These are phyloP conservation scores for Pangasius mekongensis DNA, from an alignment of 2,797 vertebrate species.

Conservation along the genomic window DNA sequence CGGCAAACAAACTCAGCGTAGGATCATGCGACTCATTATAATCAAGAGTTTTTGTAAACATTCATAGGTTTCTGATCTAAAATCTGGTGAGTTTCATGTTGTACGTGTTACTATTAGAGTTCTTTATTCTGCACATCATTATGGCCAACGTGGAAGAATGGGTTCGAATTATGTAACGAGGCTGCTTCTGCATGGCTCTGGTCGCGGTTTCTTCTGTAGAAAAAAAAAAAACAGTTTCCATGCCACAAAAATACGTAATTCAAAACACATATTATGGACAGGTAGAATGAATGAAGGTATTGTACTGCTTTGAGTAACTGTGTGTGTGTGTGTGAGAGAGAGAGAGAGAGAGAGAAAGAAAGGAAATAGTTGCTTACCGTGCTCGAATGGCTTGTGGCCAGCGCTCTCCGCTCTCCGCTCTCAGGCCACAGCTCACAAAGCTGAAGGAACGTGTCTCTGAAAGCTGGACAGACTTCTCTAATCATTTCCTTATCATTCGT, in stretches of 20 bases:
- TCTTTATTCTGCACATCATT: conserved; percentile 34
- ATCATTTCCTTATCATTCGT: not conserved
- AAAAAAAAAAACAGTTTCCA: conserved; percentile 45
- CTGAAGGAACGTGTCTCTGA: not conserved
- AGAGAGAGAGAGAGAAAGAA: not conserved
- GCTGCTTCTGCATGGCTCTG: not conserved
- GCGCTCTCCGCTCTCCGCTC: not conserved
- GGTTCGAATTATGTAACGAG: conserved; percentile 46
- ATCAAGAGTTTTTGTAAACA: not conserved
- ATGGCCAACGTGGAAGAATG: not conserved
- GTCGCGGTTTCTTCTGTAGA: conserved; percentile 20
- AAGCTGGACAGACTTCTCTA: not conserved
- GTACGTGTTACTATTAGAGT: not conserved
- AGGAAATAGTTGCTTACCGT: conserved; percentile 28
- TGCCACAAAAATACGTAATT: conserved; percentile 50
- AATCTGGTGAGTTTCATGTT: not conserved
- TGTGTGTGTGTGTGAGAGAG: conserved; percentile 26
- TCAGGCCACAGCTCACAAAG: not conserved
- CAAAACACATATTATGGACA: conserved; percentile 49
- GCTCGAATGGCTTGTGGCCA: conserved; percentile 3
- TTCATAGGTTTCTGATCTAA: not conserved
- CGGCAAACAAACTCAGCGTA: not conserved
- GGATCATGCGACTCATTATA: not conserved
- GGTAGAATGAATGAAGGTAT: conserved; percentile 56
- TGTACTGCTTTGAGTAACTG: conserved; percentile 37